These are phyloP conservation scores for Corythaixoides concolor DNA, from an alignment of 2,113 vertebrate genomes.

Conservation along the genomic window DNA sequence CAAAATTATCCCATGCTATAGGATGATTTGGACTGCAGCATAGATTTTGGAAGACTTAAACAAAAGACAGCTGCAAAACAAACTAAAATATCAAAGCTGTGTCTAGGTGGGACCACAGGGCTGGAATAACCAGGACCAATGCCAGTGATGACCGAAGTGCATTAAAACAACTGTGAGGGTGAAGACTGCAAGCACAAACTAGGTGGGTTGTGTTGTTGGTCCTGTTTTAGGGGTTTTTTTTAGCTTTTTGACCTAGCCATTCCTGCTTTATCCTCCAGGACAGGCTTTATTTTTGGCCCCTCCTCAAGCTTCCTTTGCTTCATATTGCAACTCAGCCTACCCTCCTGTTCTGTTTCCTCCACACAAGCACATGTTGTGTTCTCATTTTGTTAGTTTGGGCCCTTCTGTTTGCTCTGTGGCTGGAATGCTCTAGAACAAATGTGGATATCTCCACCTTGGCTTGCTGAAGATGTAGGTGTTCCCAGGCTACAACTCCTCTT, in stretches of 20 bases:
- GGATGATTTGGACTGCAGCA: neutral
- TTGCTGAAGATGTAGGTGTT: neutral
- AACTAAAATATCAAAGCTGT: neutral
- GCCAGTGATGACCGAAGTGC: neutral
- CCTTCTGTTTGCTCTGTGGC: neutral
- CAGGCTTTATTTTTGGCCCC: neutral
- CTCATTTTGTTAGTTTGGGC: neutral
- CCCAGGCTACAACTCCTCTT: neutral
- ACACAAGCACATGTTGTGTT: neutral
- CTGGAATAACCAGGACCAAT: neutral
- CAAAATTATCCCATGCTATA: neutral
- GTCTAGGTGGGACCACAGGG: neutral
- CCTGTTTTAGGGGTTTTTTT: neutral
- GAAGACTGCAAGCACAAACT: neutral
- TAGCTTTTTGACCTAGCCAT: neutral
- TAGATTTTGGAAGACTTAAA: neutral
- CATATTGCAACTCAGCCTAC: neutral
- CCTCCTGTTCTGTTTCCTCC: neutral
- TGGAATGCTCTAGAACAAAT: neutral
- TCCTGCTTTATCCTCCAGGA: neutral
- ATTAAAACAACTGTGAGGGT: neutral
- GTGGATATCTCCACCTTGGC: neutral
- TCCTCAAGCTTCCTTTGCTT: neutral
- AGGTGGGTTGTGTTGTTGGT: neutral
- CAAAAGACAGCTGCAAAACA: neutral